phyloP scores from a whole-genome alignment of 2,113 vertebrate genomes.

The Notechis scutatus region DNA sequence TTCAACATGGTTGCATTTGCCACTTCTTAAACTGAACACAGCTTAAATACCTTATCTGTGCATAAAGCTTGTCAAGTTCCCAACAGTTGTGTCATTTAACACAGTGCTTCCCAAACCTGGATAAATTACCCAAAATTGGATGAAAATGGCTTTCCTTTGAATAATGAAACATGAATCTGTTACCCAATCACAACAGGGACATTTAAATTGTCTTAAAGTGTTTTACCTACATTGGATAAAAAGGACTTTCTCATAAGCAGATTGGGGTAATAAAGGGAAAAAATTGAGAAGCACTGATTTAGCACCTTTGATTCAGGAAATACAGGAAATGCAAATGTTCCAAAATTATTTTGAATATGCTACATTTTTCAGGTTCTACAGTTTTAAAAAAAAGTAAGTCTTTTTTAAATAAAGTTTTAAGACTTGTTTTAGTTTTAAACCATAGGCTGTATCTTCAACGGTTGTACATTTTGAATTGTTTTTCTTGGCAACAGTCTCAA shows the following conservation, averaged over 20 bases:
- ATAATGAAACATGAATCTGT: background rate
- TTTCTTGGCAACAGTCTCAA: background rate
- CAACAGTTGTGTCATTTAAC: background rate
- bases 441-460: background rate
- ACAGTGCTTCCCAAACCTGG: background rate
- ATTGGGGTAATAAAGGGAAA: background rate
- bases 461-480: background rate
- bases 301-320: background rate
- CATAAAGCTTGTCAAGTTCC: background rate
- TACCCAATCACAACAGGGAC: background rate
- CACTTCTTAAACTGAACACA: background rate
- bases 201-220: background rate
- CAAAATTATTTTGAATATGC: background rate
- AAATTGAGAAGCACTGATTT: background rate
- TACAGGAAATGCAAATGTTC: background rate
- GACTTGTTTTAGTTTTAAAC: background rate
- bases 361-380: background rate
- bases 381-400: background rate
- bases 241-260: background rate
- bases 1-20: background rate
- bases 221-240: background rate
- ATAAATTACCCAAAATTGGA: background rate
- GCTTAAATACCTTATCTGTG: background rate
- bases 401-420: background rate
- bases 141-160: background rate